Evolutionary conservation across 1,140 invertebrate genomes (phyloP), one percentile per base, ranked within the genome.

Genomic region (Apis cerana): DNA sequence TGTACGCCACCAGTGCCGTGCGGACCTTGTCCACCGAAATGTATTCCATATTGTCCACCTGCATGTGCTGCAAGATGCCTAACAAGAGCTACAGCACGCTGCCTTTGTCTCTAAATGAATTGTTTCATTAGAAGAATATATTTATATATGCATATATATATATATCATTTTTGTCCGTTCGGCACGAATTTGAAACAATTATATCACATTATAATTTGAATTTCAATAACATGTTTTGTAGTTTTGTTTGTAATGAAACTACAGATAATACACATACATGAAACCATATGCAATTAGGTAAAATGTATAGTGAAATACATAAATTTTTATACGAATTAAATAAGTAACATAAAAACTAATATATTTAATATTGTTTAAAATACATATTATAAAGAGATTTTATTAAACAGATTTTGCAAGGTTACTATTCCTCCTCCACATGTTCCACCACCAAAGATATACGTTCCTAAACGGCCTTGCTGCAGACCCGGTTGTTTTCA

Each of bases 1-100:
- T 90, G 85, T 52, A 89, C 85, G 23, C 89, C 89, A 21, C 82
- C 89, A 33, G 82, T 90, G 83, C 80, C 88, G 72, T 88, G 84
- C 80, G 88, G 88, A 86, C 84, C 84, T 27, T 69, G 50, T 54
- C 85, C 88, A 61, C 88, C 87, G 21, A 89, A 88, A 88, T 89
- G 88, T 50, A 68, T 85, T 52, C 85, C 85, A 54, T 87, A 85
- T 76, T 86, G 83, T 77, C 82, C 87, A 21, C 80, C 81, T 23
- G 23, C 80, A 62, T 86, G 86, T 43, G 23, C 84, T 43, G 75
- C 84, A 64, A 65, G 67, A 79, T 89, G 82, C 43, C 19, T 86
- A n/a, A 77, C 62, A 10, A 76, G 84, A 65, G 48, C 74, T 19
- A 69, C 75, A 48, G 56, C 71, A 59, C 54, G 15, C 48, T 75